Conservation (phyloP, 2,888 invertebrate species). For the Drosophila nigricruria region DNA sequence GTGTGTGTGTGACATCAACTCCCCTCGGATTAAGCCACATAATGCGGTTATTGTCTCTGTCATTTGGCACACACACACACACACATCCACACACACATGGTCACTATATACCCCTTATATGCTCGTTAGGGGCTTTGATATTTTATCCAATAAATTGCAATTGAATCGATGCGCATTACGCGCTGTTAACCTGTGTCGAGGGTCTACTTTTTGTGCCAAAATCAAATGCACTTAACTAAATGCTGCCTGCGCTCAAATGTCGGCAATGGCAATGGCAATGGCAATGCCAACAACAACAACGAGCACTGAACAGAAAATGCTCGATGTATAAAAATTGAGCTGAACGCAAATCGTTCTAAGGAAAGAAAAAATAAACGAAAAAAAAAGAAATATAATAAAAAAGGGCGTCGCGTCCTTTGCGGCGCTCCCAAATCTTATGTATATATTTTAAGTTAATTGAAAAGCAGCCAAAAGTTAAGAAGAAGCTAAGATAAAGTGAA, state of each 20-base stretch:
- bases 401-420: constrained; percentile 32
- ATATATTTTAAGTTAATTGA: constrained; percentile 76
- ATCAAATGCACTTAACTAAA: constrained; percentile 79
- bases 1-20: constrained; percentile 41
- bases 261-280: constrained; percentile 56
- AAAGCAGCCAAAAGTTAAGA: constrained; percentile 45
- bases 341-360: constrained; percentile 49
- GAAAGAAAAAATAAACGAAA: constrained; percentile 1
- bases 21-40: constrained; percentile 50
- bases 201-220: constrained; percentile 45
- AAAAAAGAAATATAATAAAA: constrained; percentile 13
- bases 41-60: constrained; percentile 70
- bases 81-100: background rate
- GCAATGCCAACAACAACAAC: constrained; percentile 51
- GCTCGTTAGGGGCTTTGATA: constrained; percentile 39
- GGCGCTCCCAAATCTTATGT: constrained; percentile 25
- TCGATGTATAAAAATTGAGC: constrained; percentile 35
- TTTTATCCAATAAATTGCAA: constrained; percentile 74
- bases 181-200: constrained; percentile 56
- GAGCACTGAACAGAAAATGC: constrained; percentile 8
- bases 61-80: constrained; percentile 30
- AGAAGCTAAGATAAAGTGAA: too few relatives aligned
- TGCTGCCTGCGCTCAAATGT: constrained; percentile 54
- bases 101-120: constrained; percentile 8
- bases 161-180: constrained; percentile 49